Evolutionary conservation across 2,797 vertebrate species (phyloP), one percentile per base, ranked within the genome.

Genomic region (Sebastes iracundus): DNA sequence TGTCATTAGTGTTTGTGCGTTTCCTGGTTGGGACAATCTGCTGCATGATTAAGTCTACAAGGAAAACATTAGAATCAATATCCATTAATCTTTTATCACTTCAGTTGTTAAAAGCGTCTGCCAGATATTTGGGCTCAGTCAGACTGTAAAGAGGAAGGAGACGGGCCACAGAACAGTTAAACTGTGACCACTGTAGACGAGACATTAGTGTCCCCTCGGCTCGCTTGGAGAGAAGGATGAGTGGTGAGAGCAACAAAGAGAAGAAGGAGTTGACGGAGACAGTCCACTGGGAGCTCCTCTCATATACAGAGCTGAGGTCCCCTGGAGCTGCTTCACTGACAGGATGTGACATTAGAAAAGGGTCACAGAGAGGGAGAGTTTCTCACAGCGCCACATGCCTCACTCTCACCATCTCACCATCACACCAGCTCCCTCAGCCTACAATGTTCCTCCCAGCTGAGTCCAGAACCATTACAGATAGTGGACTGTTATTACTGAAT

Each of bases 261-360:
- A 23, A 23, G 58, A 75, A 81, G 55, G 52, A 65, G 23, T 23
- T 66, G 77, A 83, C 42, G 84, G 86, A 80, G 61, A 38, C 18
- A 5, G 52, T 73, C 85, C 77, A 49, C 77, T 77, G 90, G 77
- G 91, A 88, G 76, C 68, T 81, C 72, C 62, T 87, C 86, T 81
- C 82, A 38, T 38, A 38, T 38, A 38, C 35, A 79, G 72, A 72
- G 53, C 84, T n/a, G 74, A 87, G 49, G 82, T 59, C 81, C 85
- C 89, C 75, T 77, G 75, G 84, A 85, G 87, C 81, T 71, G 68
- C 66, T 87, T 75, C 5, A 73, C 58, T 86, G 87, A 92, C 92
- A 93, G 93, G 92, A 94, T 90, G 92, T 89, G 87, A 92, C 92
- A 90, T 86, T 69, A 85, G 62, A 77, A 79, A 63, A 75, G 84